A percentile compares a stretch with the other conserved stretches of the same genome.
Conservation (phyloP, 2,113 vertebrate genomes). For the Otocyon megalotis region DNA sequence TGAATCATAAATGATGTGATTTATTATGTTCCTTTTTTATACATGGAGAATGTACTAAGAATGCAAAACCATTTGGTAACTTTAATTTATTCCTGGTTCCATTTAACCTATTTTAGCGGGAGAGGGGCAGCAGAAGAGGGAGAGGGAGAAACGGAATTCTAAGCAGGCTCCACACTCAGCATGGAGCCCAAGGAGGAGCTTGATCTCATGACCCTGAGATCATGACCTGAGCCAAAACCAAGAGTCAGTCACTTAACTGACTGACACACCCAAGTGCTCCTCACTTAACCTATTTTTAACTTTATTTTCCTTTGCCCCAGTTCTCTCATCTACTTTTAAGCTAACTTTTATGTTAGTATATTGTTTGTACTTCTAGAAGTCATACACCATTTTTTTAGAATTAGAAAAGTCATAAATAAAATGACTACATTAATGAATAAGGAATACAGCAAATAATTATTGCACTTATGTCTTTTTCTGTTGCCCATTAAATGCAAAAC, state of each 20-base stretch:
- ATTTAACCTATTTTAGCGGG: neutral
- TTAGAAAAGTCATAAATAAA: neutral
- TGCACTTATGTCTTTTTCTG: neutral
- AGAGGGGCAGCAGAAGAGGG: neutral
- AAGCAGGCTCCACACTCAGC: neutral
- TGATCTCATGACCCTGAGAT: neutral
- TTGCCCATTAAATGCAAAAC: neutral
- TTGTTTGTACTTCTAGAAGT: neutral
- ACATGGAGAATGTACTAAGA: neutral
- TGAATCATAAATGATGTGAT: neutral
- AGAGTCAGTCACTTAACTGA: neutral
- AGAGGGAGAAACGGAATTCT: neutral
- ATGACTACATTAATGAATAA: neutral
- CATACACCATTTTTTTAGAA: neutral
- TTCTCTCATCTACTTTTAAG: neutral
- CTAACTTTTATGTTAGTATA: neutral
- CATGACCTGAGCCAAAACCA: neutral
- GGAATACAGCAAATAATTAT: neutral
- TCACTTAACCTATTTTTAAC: neutral
- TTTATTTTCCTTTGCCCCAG: neutral
- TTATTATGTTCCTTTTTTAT: neutral
- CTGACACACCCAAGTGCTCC: neutral
- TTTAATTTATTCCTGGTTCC: neutral
- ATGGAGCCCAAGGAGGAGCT: neutral
- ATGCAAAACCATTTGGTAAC: neutral